A percentile compares a stretch with the other conserved stretches of the same genome.
Evolutionary conservation across 2,888 invertebrate species (phyloP).

Genomic region (Neoitamus cyanurus): DNA sequence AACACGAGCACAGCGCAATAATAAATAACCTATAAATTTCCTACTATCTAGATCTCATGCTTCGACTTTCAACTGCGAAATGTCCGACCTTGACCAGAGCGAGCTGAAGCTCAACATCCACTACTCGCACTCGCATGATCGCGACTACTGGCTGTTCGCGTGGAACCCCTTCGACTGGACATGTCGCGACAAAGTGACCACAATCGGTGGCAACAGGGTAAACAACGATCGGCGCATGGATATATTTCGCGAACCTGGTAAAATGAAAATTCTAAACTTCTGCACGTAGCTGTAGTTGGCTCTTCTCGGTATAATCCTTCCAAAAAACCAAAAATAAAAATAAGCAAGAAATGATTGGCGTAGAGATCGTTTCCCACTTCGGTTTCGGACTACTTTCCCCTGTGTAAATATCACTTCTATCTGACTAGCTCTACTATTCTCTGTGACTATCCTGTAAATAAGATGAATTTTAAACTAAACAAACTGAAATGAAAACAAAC

Average conservation of each 20-base stretch:
- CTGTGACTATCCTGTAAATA: constrained; percentile 41
- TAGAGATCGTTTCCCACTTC: constrained; percentile 16
- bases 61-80: constrained; percentile 73
- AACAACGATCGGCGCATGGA: constrained; percentile 67
- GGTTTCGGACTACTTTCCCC: constrained; percentile 37
- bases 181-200: constrained; percentile 69
- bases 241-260: constrained; percentile 67
- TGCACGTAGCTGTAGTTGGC: constrained; percentile 60
- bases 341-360: constrained; percentile 43
- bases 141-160: constrained; percentile 78
- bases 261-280: constrained; percentile 64
- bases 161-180: constrained; percentile 83
- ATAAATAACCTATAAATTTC: background rate
- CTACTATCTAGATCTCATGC: constrained; percentile 59
- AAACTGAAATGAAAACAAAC: constrained; percentile 32
- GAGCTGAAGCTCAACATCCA: constrained; percentile 80
- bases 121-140: constrained; percentile 72
- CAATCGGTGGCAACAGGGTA: constrained; percentile 64
- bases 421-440: constrained; percentile 6
- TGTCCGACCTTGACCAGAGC: constrained; percentile 81
- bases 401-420: constrained; percentile 41
- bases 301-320: constrained; percentile 8
- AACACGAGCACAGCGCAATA: background rate
- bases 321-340: background rate
- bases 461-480: constrained; percentile 15